These are phyloP conservation scores for Tenthredo scrophulariae DNA, from an alignment of 2,888 invertebrate genomes.

Conservation along the genomic window DNA sequence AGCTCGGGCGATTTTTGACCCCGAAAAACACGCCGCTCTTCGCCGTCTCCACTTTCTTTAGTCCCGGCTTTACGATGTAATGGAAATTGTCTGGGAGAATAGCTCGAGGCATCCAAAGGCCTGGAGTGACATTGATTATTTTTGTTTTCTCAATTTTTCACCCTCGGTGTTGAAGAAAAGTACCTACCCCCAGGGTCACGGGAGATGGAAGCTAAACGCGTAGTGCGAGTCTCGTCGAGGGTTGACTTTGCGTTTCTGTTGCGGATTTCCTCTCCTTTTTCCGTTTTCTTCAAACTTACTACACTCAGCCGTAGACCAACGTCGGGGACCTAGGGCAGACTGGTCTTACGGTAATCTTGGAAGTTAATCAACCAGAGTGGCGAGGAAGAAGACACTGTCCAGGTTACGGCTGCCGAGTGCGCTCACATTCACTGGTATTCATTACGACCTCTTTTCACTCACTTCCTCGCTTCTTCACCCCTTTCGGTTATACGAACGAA, in stretches of 20 bases:
- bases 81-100: not conserved
- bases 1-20: conserved; percentile 20
- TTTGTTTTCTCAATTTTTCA: conserved; percentile 1
- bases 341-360: not conserved
- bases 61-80: not conserved
- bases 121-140: not conserved
- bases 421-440: not conserved
- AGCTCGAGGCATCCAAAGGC: not conserved
- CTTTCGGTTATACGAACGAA: not conserved
- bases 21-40: not conserved
- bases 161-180: not conserved
- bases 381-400: conserved; percentile 3
- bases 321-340: not conserved
- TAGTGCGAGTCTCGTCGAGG: not conserved
- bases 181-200: not conserved
- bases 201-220: conserved; percentile 7
- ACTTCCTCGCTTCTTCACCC: not conserved
- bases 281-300: not conserved
- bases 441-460: not conserved
- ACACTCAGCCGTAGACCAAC: not conserved
- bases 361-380: conserved; percentile 39
- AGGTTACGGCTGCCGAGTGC: not conserved
- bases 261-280: not conserved
- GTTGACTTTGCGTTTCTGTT: not conserved
- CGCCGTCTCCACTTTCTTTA: not conserved